Evolutionary conservation across 2,797 vertebrate species (phyloP).

Genomic region (Tenualosa ilisha): DNA sequence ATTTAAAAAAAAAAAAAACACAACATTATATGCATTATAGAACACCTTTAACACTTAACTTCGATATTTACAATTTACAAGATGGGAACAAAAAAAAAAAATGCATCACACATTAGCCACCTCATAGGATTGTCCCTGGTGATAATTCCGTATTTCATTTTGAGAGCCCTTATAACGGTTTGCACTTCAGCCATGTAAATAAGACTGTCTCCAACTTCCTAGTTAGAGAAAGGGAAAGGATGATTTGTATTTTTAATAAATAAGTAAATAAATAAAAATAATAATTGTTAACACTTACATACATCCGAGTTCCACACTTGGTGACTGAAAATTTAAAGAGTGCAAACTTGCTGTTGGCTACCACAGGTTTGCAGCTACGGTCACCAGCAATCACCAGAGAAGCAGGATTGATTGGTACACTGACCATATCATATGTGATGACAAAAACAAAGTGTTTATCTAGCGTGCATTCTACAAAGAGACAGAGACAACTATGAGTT

Average conservation of each 20-base stretch:
- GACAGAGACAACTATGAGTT: background rate
- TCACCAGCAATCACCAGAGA: conserved; percentile 25
- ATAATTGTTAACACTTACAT: conserved; percentile 27
- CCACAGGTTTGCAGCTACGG: conserved; percentile 20
- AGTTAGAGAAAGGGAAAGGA: background rate
- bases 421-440: background rate
- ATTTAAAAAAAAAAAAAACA: too few relatives aligned
- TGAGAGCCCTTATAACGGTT: conserved; percentile 42
- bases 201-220: conserved; percentile 59
- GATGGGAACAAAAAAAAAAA: background rate
- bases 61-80: background rate
- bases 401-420: background rate
- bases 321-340: conserved; percentile 39
- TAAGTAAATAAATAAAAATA: background rate
- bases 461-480: conserved; percentile 18
- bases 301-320: conserved; percentile 36
- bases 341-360: conserved; percentile 9
- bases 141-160: conserved; percentile 69
- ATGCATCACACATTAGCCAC: conserved; percentile 48
- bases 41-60: too few relatives aligned
- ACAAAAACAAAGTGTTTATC: conserved; percentile 34
- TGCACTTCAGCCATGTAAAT: conserved; percentile 72
- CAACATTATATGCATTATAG: too few relatives aligned
- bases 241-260: background rate
- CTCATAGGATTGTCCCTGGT: conserved; percentile 64